Evolutionary conservation across 2,888 invertebrate species (phyloP).

Genomic region (Noctuana brunneofusca): DNA sequence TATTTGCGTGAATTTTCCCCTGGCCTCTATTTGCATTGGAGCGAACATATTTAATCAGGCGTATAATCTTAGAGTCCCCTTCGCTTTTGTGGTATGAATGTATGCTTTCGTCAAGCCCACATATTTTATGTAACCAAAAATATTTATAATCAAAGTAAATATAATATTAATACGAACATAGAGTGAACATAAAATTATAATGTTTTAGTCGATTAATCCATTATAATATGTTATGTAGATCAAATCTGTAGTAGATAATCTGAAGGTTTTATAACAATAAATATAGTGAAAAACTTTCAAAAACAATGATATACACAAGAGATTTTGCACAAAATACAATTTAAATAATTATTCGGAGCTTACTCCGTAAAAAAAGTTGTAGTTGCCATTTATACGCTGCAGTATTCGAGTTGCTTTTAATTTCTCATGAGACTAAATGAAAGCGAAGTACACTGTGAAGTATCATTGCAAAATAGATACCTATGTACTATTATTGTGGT

Average conservation of each 20-base stretch:
- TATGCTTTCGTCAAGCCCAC: slow-evolving; percentile 52
- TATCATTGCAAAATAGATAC: neutral
- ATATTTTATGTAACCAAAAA: slow-evolving; percentile 39
- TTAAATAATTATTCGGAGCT: neutral
- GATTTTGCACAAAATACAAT: neutral
- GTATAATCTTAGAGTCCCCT: slow-evolving; percentile 75
- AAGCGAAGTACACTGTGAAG: neutral
- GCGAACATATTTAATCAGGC: slow-evolving; percentile 81
- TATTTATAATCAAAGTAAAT: slow-evolving; percentile 26
- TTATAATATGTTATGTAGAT: too few relatives aligned
- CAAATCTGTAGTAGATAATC: too few relatives aligned
- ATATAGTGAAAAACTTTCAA: neutral
- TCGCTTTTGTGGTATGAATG: slow-evolving; percentile 67
- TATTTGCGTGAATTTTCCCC: too few relatives aligned
- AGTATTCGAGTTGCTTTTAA: slow-evolving; percentile 3
- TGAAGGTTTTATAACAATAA: too few relatives aligned
- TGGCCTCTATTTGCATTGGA: slow-evolving; percentile 76
- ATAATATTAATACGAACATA: neutral
- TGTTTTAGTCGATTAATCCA: too few relatives aligned
- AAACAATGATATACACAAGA: neutral
- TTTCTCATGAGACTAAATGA: slow-evolving; percentile 8
- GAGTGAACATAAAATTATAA: neutral
- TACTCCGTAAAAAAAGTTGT: slow-evolving; percentile 1
- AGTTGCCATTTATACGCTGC: neutral
- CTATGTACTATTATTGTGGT: neutral